Evolutionary conservation across 2,888 invertebrate genomes (phyloP).

Genomic region (Philhelius pedissequus): DNA sequence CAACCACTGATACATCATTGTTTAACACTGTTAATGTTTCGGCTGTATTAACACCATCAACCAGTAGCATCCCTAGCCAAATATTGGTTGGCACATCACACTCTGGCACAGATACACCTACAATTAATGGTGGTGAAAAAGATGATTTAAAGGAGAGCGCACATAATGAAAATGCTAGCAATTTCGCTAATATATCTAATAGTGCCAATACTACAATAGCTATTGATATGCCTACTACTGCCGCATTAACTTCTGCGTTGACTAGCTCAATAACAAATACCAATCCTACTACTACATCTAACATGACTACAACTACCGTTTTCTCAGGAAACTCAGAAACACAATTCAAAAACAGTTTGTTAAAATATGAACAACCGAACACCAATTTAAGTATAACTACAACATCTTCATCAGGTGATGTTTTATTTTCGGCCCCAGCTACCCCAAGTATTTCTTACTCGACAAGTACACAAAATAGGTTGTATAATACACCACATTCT

Average conservation of each 20-base stretch:
- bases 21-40: conserved; percentile 11
- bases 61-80: conserved; percentile 66
- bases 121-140: conserved; percentile 19
- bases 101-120: conserved; percentile 7
- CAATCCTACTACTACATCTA: conserved; percentile 20
- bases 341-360: conserved; percentile 28
- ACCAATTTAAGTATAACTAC: conserved; percentile 38
- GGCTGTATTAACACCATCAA: conserved; percentile 70
- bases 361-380: conserved; percentile 50
- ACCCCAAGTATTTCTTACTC: conserved; percentile 57
- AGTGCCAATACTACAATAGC: conserved; percentile 68
- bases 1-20: conserved; percentile 56
- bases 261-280: conserved; percentile 31
- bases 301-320: conserved; percentile 13
- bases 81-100: conserved; percentile 11
- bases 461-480: conserved; percentile 37
- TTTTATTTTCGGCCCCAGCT: conserved; percentile 21
- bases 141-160: conserved; percentile 63
- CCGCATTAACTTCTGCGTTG: conserved; percentile 69
- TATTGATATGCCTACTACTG: conserved; percentile 28
- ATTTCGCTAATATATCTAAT: conserved; percentile 51
- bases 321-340: conserved; percentile 22
- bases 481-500: conserved; percentile 59
- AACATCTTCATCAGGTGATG: conserved; percentile 37
- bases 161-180: conserved; percentile 57